Evolutionary conservation across 2,888 invertebrate species (phyloP), one percentile per base, ranked within the genome.

Genomic region (Lysandra bellargus): DNA sequence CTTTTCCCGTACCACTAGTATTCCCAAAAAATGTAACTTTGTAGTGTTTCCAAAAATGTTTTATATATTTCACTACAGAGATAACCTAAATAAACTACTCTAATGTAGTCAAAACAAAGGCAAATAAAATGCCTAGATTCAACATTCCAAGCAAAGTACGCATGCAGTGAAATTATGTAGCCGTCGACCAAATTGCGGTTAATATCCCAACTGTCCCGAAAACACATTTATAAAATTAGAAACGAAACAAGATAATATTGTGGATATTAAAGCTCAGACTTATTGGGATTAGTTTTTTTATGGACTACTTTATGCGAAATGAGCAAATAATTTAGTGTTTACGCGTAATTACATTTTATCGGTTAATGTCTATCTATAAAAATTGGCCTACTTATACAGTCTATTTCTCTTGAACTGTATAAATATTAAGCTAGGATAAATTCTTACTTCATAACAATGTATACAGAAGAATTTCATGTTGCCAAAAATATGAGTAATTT

Each of bases 221-320:
- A 69, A 69, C 69, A 69, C 69, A 69, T 69, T 69, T 69, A 69
- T 69, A 69, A 69, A 37, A 69, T 69, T 69, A 69, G 69, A 33
- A 69, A 64, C 30, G 30, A 12, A 64, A 69, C 14, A 33, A 33
- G 69, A 69, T 69, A 69, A 69, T 69, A 69, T 33, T 5, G 3
- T 33, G 17, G 17, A 30, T 5, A 69, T 37, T 14, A 69, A 64
- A 69, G 69, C 69, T 33, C 14, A 69, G 69, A 69, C 33, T 69
- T 69, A 69, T 37, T 17, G 37, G 33, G 37, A 69, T 69, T 69
- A 37, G 69, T 37, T 69, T 69, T 17, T 69, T 37, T 64, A 69
- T 69, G 37, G 23, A 33, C 12, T 4, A 14, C 69, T 69, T 69
- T 17, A 69, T 69, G 33, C 33, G 69, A 69, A 69, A 69, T 69